A percentile compares a stretch with the other conserved stretches of the same genome.
These are phyloP conservation scores for Margaritifera margaritifera DNA, from an alignment of 2,888 invertebrate species.

Conservation along the genomic window DNA sequence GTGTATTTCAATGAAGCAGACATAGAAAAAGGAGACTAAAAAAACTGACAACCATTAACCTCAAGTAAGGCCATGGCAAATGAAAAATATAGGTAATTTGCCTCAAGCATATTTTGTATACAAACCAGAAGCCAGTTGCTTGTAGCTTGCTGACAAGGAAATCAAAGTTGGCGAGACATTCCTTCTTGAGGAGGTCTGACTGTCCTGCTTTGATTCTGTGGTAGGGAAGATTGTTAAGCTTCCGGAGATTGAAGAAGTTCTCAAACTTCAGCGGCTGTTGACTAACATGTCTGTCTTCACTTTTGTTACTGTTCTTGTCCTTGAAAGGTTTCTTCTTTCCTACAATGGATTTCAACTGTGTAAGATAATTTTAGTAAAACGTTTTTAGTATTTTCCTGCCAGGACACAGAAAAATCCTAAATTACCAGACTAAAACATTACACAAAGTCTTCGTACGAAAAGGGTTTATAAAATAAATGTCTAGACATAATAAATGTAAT, in stretches of 20 bases:
- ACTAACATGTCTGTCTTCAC: constrained; percentile 49
- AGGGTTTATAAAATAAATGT: too few relatives aligned
- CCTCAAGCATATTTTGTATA: too few relatives aligned
- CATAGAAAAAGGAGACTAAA: too few relatives aligned
- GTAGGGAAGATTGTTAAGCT: constrained; percentile 62
- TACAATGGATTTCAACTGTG: constrained; percentile 13
- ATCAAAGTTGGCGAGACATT: constrained; percentile 60
- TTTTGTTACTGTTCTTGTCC: constrained; percentile 35
- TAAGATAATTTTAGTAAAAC: neutral
- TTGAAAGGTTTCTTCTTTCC: constrained; percentile 61
- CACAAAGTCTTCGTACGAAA: too few relatives aligned
- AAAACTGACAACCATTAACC: too few relatives aligned
- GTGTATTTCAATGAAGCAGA: too few relatives aligned
- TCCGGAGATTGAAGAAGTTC: constrained; percentile 55
- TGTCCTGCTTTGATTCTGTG: constrained; percentile 51
- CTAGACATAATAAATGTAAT: too few relatives aligned
- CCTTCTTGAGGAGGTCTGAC: constrained; percentile 46
- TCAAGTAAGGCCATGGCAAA: too few relatives aligned
- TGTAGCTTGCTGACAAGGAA: constrained; percentile 57
- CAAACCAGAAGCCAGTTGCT: constrained; percentile 18
- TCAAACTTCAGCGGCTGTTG: constrained; percentile 57
- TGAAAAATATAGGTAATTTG: too few relatives aligned
- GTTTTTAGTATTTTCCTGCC: too few relatives aligned
- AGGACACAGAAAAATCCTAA: too few relatives aligned
- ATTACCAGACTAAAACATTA: too few relatives aligned